Evolutionary conservation across 2,113 vertebrate species (phyloP).

Genomic region (cattle (Bos taurus)): DNA sequence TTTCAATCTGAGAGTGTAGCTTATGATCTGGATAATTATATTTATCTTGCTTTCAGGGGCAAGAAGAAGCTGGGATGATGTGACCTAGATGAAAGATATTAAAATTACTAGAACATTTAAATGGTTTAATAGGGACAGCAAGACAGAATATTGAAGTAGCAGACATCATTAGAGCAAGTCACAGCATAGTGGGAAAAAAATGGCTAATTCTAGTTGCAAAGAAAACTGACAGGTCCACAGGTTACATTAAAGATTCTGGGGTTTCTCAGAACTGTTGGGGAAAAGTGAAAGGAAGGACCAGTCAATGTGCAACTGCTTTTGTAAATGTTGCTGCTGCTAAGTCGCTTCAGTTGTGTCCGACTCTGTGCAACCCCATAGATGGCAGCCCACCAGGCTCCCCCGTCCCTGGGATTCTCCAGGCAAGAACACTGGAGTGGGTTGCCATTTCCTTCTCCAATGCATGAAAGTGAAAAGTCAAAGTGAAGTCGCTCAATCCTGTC

Average conservation of each 20-base stretch:
- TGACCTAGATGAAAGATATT: conserved; percentile 12
- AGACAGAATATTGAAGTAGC: conserved; percentile 3
- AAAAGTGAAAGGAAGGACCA: background rate
- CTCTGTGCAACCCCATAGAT: no score
- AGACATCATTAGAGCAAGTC: conserved; percentile 8
- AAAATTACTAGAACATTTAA: conserved; percentile 37
- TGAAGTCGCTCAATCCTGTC: no score
- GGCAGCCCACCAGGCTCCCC: no score
- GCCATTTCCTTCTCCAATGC: no score
- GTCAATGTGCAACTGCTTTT: background rate
- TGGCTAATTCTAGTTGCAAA: background rate
- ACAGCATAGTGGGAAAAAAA: background rate
- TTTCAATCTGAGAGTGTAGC: conserved; percentile 22
- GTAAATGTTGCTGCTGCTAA: background rate
- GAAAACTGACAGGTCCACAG: background rate
- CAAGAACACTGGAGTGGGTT: no score
- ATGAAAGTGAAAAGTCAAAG: no score
- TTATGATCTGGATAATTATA: conserved; percentile 41
- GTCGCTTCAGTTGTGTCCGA: no score
- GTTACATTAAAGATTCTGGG: background rate
- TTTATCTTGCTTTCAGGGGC: conserved; percentile 32
- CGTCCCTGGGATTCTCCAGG: no score
- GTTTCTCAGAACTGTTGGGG: background rate
- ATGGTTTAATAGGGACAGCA: conserved; percentile 1
- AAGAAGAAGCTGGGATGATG: conserved; percentile 23